phyloP scores from a whole-genome alignment of 2,888 invertebrate species.

The Pogonocherus hispidulus region DNA sequence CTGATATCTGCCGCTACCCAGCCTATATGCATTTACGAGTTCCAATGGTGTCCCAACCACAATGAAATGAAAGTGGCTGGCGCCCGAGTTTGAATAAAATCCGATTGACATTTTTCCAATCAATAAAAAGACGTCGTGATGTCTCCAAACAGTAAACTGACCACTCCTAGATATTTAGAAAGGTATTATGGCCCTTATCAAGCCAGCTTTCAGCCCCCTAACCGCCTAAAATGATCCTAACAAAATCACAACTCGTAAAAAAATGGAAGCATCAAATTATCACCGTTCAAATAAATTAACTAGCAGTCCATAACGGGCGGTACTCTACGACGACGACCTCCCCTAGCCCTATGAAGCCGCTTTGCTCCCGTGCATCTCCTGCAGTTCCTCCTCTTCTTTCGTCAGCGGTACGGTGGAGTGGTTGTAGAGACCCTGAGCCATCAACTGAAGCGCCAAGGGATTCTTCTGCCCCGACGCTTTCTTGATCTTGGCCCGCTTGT shows the following conservation, averaged over 20 bases:
- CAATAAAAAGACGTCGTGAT: too few relatives aligned
- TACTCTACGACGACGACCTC: conserved; percentile 13
- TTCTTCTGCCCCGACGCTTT: conserved; percentile 89
- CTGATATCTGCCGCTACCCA: too few relatives aligned
- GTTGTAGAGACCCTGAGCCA: conserved; percentile 96
- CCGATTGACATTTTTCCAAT: too few relatives aligned
- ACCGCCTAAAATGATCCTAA: not conserved
- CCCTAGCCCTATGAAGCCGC: conserved; percentile 51
- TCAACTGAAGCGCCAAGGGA: conserved; percentile 88
- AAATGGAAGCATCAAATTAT: conserved; percentile 56
- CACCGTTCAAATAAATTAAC: conserved; percentile 50
- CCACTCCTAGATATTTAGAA: too few relatives aligned
- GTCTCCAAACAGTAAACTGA: too few relatives aligned
- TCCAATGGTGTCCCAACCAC: too few relatives aligned
- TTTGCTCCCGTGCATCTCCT: conserved; percentile 68
- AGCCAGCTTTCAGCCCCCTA: too few relatives aligned
- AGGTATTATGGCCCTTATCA: too few relatives aligned
- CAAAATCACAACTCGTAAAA: conserved; percentile 25
- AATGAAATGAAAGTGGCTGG: too few relatives aligned
- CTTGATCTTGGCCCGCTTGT: conserved; percentile 98
- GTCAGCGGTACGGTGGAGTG: conserved; percentile 85
- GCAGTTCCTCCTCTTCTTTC: conserved; percentile 83
- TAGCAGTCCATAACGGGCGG: conserved; percentile 23
- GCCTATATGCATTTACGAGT: too few relatives aligned
- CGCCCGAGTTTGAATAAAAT: too few relatives aligned